Evolutionary conservation across 1,140 invertebrate species (phyloP).

Genomic region (Battus philenor): DNA sequence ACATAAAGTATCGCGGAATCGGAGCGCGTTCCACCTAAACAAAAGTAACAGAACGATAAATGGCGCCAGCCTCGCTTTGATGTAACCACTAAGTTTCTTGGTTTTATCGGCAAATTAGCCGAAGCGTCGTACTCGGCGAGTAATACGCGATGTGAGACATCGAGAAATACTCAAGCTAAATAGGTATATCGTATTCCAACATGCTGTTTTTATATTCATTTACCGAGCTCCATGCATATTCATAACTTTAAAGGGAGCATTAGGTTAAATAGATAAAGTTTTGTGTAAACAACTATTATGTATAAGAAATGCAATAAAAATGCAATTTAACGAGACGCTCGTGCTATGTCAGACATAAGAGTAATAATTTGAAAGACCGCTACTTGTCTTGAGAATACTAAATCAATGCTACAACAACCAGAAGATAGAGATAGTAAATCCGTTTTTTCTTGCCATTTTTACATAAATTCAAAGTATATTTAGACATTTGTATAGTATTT

Average conservation of each 20-base stretch:
- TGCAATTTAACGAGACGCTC: conserved; percentile 1
- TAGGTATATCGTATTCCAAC: conserved; percentile 2
- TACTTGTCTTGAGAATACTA: too few relatives aligned
- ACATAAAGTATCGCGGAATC: conserved; percentile 14
- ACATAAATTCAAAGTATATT: too few relatives aligned
- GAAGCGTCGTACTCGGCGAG: conserved; percentile 1
- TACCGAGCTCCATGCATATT: conserved; percentile 10
- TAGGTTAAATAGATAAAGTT: conserved; percentile 5
- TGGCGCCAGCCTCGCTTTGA: conserved; percentile 11
- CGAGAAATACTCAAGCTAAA: conserved; percentile 4
- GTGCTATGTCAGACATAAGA: too few relatives aligned
- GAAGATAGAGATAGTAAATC: too few relatives aligned
- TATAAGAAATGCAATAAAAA: conserved; percentile 2
- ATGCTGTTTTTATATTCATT: conserved; percentile 9
- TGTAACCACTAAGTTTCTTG: conserved; percentile 13
- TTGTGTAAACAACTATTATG: conserved; percentile 3
- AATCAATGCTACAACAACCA: too few relatives aligned
- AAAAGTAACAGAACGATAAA: conserved; percentile 9
- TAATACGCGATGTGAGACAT: conserved; percentile 3
- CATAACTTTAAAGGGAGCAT: conserved; percentile 16
- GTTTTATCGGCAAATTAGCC: conserved; percentile 7
- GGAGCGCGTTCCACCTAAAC: conserved; percentile 3
- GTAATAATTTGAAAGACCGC: too few relatives aligned
- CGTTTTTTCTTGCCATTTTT: too few relatives aligned
- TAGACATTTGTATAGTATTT: too few relatives aligned